These are phyloP conservation scores for Acanthis flammea DNA, from an alignment of 2,797 vertebrate species.

Conservation along the genomic window DNA sequence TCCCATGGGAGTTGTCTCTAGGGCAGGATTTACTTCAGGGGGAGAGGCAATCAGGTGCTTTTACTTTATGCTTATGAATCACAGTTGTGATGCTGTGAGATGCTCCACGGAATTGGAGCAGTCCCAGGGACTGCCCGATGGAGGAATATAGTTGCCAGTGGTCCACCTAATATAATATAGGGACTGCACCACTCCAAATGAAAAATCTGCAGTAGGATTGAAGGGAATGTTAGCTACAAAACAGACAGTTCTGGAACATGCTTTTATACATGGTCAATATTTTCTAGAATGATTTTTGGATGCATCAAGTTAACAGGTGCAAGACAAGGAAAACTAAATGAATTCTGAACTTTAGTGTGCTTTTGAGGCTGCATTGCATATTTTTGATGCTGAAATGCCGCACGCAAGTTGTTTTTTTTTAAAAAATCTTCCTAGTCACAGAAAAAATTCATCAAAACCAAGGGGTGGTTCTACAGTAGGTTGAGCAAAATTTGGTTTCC, in stretches of 20 bases:
- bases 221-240: not conserved
- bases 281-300: not conserved
- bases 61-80: not conserved
- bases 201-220: not conserved
- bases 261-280: rapidly evolving
- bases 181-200: not conserved
- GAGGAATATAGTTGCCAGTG: not conserved
- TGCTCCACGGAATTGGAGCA: not conserved
- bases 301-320: not conserved
- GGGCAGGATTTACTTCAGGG: not conserved
- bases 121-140: not conserved
- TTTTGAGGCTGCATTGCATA: not conserved
- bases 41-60: not conserved
- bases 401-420: not conserved
- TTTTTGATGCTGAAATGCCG: not conserved
- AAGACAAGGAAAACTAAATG: not conserved
- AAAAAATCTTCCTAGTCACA: not conserved
- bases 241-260: not conserved
- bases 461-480: rapidly evolving
- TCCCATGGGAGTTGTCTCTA: not conserved
- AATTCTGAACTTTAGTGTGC: not conserved
- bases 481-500: not conserved
- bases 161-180: not conserved
- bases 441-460: not conserved
- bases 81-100: not conserved